These are phyloP conservation scores for Chionoecetes opilio DNA, from an alignment of 1,140 invertebrate species.

Conservation along the genomic window DNA sequence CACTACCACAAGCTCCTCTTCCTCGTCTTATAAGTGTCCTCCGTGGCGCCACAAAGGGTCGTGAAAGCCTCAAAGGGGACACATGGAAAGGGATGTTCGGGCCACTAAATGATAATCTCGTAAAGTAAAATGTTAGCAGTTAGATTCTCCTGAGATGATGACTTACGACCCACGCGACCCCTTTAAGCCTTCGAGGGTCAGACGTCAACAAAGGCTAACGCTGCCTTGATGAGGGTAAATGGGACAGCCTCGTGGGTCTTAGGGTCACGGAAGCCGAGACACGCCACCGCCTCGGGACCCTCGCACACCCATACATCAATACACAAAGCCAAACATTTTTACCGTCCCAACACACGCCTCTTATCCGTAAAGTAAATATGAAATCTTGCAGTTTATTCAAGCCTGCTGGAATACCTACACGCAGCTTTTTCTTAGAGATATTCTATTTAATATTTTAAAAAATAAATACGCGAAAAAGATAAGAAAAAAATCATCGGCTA, in stretches of 20 bases:
- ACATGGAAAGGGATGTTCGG: not conserved
- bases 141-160: not conserved
- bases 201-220: not conserved
- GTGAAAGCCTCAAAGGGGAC: not conserved
- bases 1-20: not conserved
- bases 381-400: not conserved
- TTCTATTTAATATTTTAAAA: not conserved
- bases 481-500: not conserved
- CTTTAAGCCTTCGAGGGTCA: not conserved
- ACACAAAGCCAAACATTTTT: not conserved
- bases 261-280: slow-evolving; percentile 5
- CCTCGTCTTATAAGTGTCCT: not conserved
- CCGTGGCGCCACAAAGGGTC: not conserved
- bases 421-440: not conserved
- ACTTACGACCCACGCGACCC: not conserved
- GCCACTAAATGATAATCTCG: slow-evolving; percentile 9
- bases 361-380: not conserved
- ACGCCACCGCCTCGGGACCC: not conserved
- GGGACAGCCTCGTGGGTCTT: not conserved
- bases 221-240: not conserved
- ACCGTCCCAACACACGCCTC: not conserved
- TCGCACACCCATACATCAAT: not conserved
- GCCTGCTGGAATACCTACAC: too few relatives aligned
- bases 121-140: not conserved
- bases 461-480: not conserved